A percentile compares a stretch with the other conserved stretches of the same genome.
Conservation (phyloP, 2,888 invertebrate species). For the Argyresthia albistria region DNA sequence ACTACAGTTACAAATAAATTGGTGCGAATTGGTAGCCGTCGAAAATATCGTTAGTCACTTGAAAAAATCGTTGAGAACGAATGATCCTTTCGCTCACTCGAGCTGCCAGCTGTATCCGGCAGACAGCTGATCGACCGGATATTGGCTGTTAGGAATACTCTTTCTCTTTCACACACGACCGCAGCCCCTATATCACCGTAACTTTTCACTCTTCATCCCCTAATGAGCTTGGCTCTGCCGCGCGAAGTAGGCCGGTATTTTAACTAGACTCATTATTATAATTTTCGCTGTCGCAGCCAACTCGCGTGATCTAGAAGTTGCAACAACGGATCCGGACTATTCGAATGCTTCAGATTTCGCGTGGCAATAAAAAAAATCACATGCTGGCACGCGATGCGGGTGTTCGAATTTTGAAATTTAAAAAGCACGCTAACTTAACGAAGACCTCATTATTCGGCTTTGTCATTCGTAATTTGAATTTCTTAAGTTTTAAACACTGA, state of each 20-base stretch:
- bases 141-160: conserved; percentile 56
- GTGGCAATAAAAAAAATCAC: conserved; percentile 22
- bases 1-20: conserved; percentile 22
- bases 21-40: conserved; percentile 29
- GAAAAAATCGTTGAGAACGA: conserved; percentile 29
- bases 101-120: conserved; percentile 63
- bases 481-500: neutral
- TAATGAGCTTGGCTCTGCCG: conserved; percentile 30
- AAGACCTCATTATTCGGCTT: conserved; percentile 1
- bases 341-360: conserved; percentile 24
- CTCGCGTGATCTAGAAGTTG: conserved; percentile 40
- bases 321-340: conserved; percentile 6
- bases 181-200: conserved; percentile 22
- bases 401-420: conserved; percentile 26
- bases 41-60: conserved; percentile 31
- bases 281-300: conserved; percentile 8
- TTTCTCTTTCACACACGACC: conserved; percentile 25
- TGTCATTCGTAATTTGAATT: conserved; percentile 3
- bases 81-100: conserved; percentile 41
- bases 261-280: conserved; percentile 3
- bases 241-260: neutral
- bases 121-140: conserved; percentile 68
- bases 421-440: conserved; percentile 12
- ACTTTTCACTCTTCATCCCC: conserved; percentile 42
- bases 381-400: conserved; percentile 29